Evolutionary conservation across 2,888 invertebrate genomes (phyloP).

Genomic region (Ernsta delagoae): DNA sequence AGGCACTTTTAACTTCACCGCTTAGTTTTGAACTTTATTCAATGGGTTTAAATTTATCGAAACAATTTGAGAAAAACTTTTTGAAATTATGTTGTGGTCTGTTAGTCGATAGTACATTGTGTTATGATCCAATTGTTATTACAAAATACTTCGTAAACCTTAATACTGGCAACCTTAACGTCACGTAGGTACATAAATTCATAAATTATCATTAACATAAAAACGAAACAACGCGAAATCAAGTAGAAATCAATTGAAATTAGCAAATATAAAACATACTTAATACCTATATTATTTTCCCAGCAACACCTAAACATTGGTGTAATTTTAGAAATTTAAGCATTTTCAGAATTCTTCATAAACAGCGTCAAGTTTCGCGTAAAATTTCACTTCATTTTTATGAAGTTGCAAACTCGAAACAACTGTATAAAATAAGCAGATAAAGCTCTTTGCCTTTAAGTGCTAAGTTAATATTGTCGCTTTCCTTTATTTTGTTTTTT

Average conservation of each 20-base stretch:
- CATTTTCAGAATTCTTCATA: neutral
- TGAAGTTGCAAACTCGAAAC: conserved; percentile 23
- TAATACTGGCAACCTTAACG: too few species aligned
- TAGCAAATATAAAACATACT: too few species aligned
- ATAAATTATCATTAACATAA: too few species aligned
- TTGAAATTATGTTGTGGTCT: too few species aligned
- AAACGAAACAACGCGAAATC: too few species aligned
- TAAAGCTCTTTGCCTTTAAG: conserved; percentile 24
- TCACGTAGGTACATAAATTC: too few species aligned
- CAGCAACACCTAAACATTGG: too few species aligned
- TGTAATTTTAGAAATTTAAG: neutral
- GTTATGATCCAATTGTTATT: too few species aligned
- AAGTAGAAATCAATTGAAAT: too few species aligned
- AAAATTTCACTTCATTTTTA: conserved; percentile 25
- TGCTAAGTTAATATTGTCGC: conserved; percentile 30
- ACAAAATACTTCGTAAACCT: too few species aligned
- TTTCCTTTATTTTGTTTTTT: conserved; percentile 23
- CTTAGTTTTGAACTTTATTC: conserved; percentile 7
- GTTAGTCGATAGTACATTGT: too few species aligned
- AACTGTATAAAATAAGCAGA: conserved; percentile 32
- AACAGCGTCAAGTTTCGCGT: conserved; percentile 14
- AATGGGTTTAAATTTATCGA: conserved; percentile 1
- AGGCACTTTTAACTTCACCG: conserved; percentile 2
- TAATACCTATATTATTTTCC: too few species aligned
- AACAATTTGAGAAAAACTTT: neutral